These are phyloP conservation scores for Drusus annulatus DNA, from an alignment of 1,140 invertebrate species.

Conservation along the genomic window DNA sequence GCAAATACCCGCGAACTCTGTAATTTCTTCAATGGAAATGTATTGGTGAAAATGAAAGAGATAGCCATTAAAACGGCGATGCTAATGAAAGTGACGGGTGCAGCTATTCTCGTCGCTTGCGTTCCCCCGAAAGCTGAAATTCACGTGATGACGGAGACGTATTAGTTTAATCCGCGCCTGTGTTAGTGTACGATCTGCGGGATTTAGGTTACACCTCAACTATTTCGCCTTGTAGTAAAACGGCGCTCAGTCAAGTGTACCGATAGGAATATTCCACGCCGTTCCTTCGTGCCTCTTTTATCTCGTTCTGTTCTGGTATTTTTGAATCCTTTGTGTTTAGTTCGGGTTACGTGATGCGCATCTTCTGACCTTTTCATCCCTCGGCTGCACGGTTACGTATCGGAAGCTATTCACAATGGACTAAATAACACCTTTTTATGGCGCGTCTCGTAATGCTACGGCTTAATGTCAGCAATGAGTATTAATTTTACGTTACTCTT, in stretches of 20 bases:
- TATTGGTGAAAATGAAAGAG: slow-evolving; percentile 9
- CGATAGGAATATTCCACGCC: not conserved
- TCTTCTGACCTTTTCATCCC: slow-evolving; percentile 9
- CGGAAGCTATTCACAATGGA: slow-evolving; percentile 5
- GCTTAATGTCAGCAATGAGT: too few species aligned
- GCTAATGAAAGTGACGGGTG: slow-evolving; percentile 2
- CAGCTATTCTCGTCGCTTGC: not conserved
- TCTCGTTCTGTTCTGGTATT: not conserved
- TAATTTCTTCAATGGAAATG: not conserved
- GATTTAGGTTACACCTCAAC: slow-evolving; percentile 13
- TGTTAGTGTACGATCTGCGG: not conserved
- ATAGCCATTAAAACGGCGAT: not conserved
- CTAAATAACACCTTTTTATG: not conserved
- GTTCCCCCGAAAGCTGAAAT: not conserved
- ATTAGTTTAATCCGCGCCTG: not conserved
- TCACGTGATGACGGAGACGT: not conserved
- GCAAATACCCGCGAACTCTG: not conserved
- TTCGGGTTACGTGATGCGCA: slow-evolving; percentile 15
- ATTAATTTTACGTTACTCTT: too few species aligned
- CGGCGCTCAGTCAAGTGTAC: slow-evolving; percentile 2
- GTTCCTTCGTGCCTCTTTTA: not conserved
- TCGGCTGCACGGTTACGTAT: not conserved
- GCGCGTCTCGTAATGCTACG: not conserved
- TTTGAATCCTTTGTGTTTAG: not conserved
- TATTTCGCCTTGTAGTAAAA: not conserved